Evolutionary conservation across 2,113 vertebrate genomes (phyloP), one percentile per base, ranked within the genome.

Genomic region (Chaetops frenatus): DNA sequence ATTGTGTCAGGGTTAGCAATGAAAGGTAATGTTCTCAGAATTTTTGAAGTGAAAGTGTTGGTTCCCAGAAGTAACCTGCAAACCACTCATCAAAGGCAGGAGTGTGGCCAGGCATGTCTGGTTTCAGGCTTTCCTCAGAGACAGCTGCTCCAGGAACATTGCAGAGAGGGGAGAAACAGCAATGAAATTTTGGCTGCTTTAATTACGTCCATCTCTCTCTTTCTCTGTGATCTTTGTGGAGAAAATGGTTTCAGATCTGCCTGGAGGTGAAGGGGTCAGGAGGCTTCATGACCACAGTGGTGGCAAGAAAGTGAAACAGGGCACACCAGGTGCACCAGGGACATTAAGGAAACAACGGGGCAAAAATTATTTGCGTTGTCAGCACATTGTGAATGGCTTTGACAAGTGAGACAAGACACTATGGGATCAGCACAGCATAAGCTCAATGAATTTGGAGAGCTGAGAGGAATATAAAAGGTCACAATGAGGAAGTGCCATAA

Each of bases 321-420:
- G 33, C 31, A 21, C 9, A 13, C 19, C 7, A 12, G 29, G 33
- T 15, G 2, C 25, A 20, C 13, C 33, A 38, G 0, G 1, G 42
- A 17, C 81, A 53, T 19, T 33, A 36, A 21, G 18, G 18, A 62
- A 56, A 4, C 1, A 3, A 2, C 1, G 3, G 54, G 38, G 33
- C 10, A 64, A 80, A 88, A 48, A 53, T 1, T 0, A 3, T 69
- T 56, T 50, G n/a, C 12, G 8, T 29, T 70, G 61, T 64, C n/a
- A 74, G n/a, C 42, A 38, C 13, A 28, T 10, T 6, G 21, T 13
- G 51, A 80, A 56, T 7, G 15, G 7, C 27, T 57, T 35, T 45
- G 24, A 47, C 1, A 1, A 57, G 15, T 11, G 57, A 74, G 33
- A 35, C 0, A 4, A 50, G 9, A 1, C 0, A 53, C 35, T 1